Evolutionary conservation across 2,797 vertebrate species (phyloP).

Genomic region (Dromococcyx pavoninus): DNA sequence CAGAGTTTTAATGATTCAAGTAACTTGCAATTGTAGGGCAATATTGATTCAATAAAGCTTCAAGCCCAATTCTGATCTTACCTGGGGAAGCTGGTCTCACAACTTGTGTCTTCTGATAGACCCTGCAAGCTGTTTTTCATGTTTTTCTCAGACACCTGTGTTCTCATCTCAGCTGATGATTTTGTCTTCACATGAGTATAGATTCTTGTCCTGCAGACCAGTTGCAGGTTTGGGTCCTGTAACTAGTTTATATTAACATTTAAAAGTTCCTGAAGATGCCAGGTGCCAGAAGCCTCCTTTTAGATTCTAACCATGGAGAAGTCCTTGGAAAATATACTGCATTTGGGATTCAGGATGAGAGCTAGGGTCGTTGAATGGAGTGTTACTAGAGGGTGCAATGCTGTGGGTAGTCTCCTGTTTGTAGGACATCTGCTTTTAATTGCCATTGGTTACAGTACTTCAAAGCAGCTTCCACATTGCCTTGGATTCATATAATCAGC

Average conservation of each 20-base stretch:
- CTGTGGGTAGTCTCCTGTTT: background rate
- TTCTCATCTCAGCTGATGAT: background rate
- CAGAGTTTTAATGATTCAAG: background rate
- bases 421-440: background rate
- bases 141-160: background rate
- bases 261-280: background rate
- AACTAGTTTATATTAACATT: background rate
- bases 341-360: background rate
- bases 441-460: background rate
- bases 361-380: background rate
- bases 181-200: background rate
- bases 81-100: background rate
- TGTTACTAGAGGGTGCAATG: background rate
- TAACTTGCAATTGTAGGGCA: background rate
- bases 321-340: background rate
- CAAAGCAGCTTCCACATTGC: background rate
- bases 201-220: background rate
- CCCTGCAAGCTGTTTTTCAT: background rate
- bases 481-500: background rate
- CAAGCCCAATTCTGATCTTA: background rate
- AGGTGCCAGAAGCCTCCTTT: background rate
- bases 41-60: background rate
- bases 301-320: background rate
- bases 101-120: background rate
- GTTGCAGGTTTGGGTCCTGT: background rate